Evolutionary conservation across 2,797 vertebrate species (phyloP).

Genomic region (Ctenopoma kingsleyae): DNA sequence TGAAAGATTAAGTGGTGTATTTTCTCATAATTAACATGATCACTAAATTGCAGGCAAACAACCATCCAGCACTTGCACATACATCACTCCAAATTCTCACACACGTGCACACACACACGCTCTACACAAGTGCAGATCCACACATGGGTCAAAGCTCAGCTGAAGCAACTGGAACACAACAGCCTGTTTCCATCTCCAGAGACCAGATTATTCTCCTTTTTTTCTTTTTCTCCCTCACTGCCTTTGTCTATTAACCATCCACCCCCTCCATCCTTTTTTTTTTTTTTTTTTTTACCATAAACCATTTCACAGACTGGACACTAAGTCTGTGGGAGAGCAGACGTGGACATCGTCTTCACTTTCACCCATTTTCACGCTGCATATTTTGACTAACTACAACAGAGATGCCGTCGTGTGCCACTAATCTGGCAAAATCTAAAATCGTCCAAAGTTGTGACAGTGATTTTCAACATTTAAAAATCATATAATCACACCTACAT

Average conservation of each 20-base stretch:
- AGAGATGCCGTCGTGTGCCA: not conserved
- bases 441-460: not conserved
- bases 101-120: conserved; percentile 1
- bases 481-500: not conserved
- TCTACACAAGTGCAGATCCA: conserved; percentile 29
- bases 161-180: conserved; percentile 69
- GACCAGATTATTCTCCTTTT: conserved; percentile 53
- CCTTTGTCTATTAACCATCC: conserved; percentile 23
- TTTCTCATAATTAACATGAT: conserved; percentile 40
- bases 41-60: conserved; percentile 23
- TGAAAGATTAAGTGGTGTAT: conserved; percentile 49
- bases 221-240: conserved; percentile 1
- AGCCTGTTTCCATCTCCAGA: conserved; percentile 61
- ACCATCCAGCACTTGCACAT: conserved; percentile 2
- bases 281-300: conserved; percentile 7
- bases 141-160: conserved; percentile 65
- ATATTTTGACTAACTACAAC: not conserved
- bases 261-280: not conserved
- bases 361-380: conserved; percentile 15
- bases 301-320: conserved; percentile 24
- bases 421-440: conserved; percentile 2
- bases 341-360: conserved; percentile 18
- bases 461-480: not conserved
- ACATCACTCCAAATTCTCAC: conserved; percentile 14
- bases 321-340: conserved; percentile 15